These are phyloP conservation scores for Margarornis squamiger DNA, from an alignment of 2,797 vertebrate genomes.

Conservation along the genomic window DNA sequence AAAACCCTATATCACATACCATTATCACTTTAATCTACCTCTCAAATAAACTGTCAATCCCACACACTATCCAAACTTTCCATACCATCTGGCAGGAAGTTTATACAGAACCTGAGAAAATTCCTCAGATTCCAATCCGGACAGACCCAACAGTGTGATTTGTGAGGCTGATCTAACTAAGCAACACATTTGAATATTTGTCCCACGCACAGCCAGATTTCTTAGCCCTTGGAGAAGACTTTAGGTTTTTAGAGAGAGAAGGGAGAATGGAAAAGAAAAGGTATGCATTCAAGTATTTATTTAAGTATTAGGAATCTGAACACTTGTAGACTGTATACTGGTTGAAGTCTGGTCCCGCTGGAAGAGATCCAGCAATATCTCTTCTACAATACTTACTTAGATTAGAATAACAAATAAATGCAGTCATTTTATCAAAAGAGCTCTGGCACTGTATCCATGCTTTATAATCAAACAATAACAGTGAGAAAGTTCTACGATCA, in stretches of 20 bases:
- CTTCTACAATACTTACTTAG: neutral
- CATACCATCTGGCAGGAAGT: constrained; percentile 29
- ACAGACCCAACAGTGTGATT: neutral
- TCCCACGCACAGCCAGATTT: neutral
- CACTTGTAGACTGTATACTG: neutral
- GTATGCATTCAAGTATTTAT: neutral
- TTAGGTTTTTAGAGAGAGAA: neutral
- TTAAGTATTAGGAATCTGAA: neutral
- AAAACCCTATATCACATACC: constrained; percentile 8
- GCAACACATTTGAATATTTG: neutral
- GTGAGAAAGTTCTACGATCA: neutral
- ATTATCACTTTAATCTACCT: neutral
- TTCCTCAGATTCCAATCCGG: neutral
- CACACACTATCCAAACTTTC: constrained; percentile 15
- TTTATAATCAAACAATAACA: neutral
- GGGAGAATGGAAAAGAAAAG: neutral
- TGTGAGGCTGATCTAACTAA: neutral
- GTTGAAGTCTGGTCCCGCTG: neutral
- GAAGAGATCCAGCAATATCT: neutral
- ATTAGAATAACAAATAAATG: neutral
- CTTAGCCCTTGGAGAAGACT: neutral
- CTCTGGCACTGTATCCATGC: neutral
- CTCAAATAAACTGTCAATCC: constrained; percentile 34
- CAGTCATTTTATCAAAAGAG: neutral
- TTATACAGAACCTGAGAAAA: constrained; percentile 34